A percentile compares a stretch with the other conserved stretches of the same genome.
These are phyloP conservation scores for Zoanthus sociatus DNA, from an alignment of 92 coral and sea anemone genomes.

Conservation along the genomic window DNA sequence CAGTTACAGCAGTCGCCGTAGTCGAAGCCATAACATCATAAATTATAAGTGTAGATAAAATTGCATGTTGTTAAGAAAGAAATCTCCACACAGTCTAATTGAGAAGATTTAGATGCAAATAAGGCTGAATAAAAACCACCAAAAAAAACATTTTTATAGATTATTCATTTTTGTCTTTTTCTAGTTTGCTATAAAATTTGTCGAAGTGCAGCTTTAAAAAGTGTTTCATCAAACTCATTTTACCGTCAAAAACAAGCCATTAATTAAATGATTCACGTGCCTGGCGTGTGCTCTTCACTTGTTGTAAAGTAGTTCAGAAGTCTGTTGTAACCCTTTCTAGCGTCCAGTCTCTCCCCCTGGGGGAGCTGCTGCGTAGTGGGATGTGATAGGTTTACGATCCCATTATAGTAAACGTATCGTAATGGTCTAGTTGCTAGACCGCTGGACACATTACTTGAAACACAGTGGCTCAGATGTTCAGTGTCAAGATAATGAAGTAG, in stretches of 20 bases:
- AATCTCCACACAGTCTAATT: too few relatives aligned
- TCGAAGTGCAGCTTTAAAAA: too few relatives aligned
- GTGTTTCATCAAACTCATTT: neutral
- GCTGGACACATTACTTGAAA: slow-evolving; percentile 90
- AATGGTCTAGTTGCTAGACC: slow-evolving; percentile 89
- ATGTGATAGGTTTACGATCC: slow-evolving; percentile 66
- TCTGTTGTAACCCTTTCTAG: slow-evolving; percentile 78
- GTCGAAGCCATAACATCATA: too few relatives aligned
- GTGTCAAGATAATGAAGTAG: slow-evolving; percentile 72
- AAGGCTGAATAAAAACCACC: too few relatives aligned
- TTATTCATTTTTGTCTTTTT: too few relatives aligned
- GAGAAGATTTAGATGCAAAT: too few relatives aligned
- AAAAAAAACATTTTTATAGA: too few relatives aligned
- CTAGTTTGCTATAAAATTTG: too few relatives aligned
- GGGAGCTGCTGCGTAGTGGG: slow-evolving; percentile 82
- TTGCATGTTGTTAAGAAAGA: too few relatives aligned
- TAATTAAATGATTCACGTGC: slow-evolving; percentile 26
- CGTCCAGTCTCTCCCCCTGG: slow-evolving; percentile 71
- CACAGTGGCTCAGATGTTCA: slow-evolving; percentile 84
- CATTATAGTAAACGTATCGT: slow-evolving; percentile 73
- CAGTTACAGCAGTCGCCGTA: too few relatives aligned
- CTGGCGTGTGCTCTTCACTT: slow-evolving; percentile 68
- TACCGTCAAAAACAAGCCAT: neutral
- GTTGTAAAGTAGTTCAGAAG: slow-evolving; percentile 83
- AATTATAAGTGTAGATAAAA: too few relatives aligned